A percentile compares a stretch with the other conserved stretches of the same genome.
phyloP scores from a whole-genome alignment of 2,113 vertebrate species.

The Ibidorhyncha struthersii region DNA sequence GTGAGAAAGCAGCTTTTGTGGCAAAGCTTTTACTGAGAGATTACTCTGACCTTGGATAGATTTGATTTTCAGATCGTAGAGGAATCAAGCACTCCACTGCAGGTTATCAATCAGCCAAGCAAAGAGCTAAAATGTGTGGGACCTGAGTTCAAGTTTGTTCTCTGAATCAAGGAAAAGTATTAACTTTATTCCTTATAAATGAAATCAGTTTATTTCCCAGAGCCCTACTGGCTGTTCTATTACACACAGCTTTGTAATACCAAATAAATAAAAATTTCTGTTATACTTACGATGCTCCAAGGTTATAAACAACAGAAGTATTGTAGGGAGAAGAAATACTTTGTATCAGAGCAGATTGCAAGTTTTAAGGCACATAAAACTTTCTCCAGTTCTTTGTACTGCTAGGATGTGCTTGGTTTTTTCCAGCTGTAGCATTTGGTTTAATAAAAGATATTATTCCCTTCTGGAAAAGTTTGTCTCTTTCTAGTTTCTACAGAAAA shows the following conservation, averaged over 20 bases:
- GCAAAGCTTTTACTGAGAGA: background rate
- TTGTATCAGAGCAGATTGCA: background rate
- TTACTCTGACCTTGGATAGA: background rate
- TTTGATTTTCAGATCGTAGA: background rate
- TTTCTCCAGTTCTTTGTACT: background rate
- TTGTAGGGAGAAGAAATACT: background rate
- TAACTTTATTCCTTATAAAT: background rate
- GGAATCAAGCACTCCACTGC: background rate
- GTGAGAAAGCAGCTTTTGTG: background rate
- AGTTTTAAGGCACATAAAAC: background rate
- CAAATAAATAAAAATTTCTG: background rate
- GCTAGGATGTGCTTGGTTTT: background rate
- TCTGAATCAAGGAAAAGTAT: background rate
- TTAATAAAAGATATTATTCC: background rate
- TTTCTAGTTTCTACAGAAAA: background rate
- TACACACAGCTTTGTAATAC: background rate
- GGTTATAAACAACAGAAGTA: background rate
- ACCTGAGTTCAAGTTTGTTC: background rate
- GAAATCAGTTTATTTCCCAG: background rate
- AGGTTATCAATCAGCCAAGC: background rate
- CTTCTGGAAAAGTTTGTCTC: background rate
- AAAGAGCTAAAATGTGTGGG: background rate
- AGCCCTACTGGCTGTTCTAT: background rate
- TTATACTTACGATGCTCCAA: background rate
- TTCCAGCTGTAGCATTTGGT: background rate